phyloP scores from a whole-genome alignment of 2,888 invertebrate genomes.

The Ichneumoninae sp. region DNA sequence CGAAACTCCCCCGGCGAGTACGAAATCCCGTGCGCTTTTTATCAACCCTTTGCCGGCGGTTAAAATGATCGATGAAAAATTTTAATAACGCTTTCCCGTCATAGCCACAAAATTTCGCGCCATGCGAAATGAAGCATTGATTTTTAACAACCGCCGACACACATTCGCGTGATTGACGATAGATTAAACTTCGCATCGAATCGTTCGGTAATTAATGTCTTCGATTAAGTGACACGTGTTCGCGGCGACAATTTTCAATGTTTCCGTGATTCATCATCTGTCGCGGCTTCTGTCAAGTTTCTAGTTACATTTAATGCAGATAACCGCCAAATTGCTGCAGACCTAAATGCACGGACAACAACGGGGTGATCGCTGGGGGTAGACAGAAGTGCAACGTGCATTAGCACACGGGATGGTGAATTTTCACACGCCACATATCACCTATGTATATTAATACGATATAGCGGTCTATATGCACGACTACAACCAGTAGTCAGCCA shows the following conservation, averaged over 20 bases:
- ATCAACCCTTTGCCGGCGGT: neutral
- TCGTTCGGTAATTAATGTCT: neutral
- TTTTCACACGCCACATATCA: conserved; percentile 39
- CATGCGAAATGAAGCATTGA: neutral
- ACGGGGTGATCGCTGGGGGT: conserved; percentile 5
- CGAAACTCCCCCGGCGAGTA: conserved; percentile 10
- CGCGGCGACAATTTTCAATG: conserved; percentile 14
- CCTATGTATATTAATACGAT: conserved; percentile 12
- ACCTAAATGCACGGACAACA: conserved; percentile 46
- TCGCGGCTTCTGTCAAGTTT: conserved; percentile 35
- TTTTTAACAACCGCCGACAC: neutral
- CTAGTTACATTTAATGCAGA: conserved; percentile 49
- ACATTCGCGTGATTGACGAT: neutral
- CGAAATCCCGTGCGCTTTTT: conserved; percentile 3
- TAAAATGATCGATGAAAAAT: neutral
- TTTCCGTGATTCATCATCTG: conserved; percentile 38
- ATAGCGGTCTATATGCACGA: conserved; percentile 11
- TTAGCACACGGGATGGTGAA: conserved; percentile 9
- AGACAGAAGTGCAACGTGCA: neutral
- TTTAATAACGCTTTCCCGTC: neutral
- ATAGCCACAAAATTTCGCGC: neutral
- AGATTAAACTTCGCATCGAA: neutral
- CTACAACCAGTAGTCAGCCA: conserved; percentile 1
- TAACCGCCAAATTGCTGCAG: conserved; percentile 54
- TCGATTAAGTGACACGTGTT: neutral